Conservation (phyloP, 2,797 vertebrate species). For the Tokudaia tokunoshimensis region DNA sequence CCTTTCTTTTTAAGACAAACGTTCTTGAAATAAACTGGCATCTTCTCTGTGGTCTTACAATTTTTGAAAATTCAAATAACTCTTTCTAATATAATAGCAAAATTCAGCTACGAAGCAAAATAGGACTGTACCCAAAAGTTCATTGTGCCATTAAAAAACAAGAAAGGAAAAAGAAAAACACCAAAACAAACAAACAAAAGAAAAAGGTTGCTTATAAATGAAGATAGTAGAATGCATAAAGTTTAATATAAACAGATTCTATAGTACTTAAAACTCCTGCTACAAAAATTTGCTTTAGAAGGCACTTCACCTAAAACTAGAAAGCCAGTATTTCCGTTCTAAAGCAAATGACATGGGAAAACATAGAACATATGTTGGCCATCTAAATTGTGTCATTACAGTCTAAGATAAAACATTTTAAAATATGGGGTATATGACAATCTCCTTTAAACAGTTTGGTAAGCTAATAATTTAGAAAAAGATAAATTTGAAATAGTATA, state of each 20-base stretch:
- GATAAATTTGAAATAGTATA: background rate
- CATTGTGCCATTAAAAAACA: background rate
- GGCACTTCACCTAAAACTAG: background rate
- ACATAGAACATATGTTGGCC: background rate
- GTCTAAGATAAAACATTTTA: background rate
- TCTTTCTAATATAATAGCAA: background rate
- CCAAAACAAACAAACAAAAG: background rate
- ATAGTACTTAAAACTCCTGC: constrained; percentile 8
- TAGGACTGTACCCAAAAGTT: background rate
- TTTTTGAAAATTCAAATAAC: constrained; percentile 37
- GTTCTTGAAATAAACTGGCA: constrained; percentile 24
- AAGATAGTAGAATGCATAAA: background rate
- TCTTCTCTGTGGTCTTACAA: background rate
- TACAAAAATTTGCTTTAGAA: constrained; percentile 23
- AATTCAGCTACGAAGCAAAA: constrained; percentile 19
- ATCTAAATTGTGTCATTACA: background rate
- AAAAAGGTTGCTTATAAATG: background rate
- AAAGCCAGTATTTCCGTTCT: constrained; percentile 36
- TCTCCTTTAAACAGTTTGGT: background rate
- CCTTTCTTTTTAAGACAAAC: constrained; percentile 1
- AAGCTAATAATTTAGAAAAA: constrained; percentile 10
- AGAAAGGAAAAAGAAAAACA: background rate
- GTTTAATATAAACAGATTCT: background rate
- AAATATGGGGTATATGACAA: background rate
- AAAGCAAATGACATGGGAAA: constrained; percentile 4